phyloP scores from a whole-genome alignment of 2,888 invertebrate genomes.

The Drosophila kuntzei region DNA sequence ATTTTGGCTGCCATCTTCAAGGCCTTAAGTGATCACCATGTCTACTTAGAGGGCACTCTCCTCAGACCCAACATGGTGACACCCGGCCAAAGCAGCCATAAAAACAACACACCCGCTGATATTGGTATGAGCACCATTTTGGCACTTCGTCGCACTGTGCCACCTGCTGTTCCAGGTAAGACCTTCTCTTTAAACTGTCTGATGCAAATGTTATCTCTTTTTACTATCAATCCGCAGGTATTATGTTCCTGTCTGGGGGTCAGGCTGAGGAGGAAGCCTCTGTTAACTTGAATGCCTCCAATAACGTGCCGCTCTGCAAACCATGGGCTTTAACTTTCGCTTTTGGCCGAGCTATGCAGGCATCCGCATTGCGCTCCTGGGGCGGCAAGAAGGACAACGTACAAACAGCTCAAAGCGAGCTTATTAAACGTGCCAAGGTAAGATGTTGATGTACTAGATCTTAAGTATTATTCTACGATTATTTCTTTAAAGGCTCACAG shows the following conservation, averaged over 20 bases:
- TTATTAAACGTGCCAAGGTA: slow-evolving; percentile 97
- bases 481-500: slow-evolving; percentile 90
- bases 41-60: slow-evolving; percentile 98
- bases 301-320: slow-evolving; percentile 92
- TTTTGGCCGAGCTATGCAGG: slow-evolving; percentile 98
- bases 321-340: slow-evolving; percentile 99
- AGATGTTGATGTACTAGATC: slow-evolving; percentile 41
- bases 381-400: slow-evolving; percentile 95
- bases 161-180: slow-evolving; percentile 96
- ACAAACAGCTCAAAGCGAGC: slow-evolving; percentile 92
- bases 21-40: slow-evolving; percentile 98
- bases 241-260: slow-evolving; percentile 98
- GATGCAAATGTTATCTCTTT: not conserved
- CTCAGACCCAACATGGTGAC: slow-evolving; percentile 99
- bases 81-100: slow-evolving; percentile 92
- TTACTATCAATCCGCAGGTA: slow-evolving; percentile 87
- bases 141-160: slow-evolving; percentile 96
- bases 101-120: slow-evolving; percentile 91
- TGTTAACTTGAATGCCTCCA: slow-evolving; percentile 97
- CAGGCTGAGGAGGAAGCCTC: slow-evolving; percentile 99
- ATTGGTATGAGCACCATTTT: slow-evolving; percentile 96
- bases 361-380: slow-evolving; percentile 98
- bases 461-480: not conserved
- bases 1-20: slow-evolving; percentile 98
- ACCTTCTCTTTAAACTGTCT: not conserved